Conservation (phyloP, 2,113 vertebrate genomes). For the Corythoichthys haematopterus region DNA sequence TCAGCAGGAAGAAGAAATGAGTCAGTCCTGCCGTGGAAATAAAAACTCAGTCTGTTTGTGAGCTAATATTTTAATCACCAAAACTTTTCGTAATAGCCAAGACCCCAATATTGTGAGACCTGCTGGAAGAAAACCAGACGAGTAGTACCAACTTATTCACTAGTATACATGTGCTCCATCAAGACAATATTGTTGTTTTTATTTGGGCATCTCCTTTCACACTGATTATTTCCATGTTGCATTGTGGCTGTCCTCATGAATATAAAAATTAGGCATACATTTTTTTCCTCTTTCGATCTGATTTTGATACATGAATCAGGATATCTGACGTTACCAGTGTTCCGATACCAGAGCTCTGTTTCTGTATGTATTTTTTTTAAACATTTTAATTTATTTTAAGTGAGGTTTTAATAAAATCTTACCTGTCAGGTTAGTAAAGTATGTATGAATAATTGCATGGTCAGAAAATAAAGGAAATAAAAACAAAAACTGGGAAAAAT, state of each 20-base stretch:
- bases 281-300: no score
- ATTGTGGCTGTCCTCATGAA: background rate
- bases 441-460: no score
- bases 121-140: background rate
- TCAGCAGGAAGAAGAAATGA: conserved; percentile 41
- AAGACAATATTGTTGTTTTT: background rate
- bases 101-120: background rate
- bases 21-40: conserved; percentile 32
- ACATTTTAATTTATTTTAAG: no score
- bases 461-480: no score
- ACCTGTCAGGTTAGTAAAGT: no score
- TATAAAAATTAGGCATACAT: background rate
- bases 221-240: background rate
- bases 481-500: no score
- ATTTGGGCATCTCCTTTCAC: background rate
- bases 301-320: no score
- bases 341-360: no score
- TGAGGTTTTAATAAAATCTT: no score
- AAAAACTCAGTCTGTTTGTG: conserved; percentile 13
- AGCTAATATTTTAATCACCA: background rate
- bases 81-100: background rate
- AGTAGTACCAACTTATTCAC: background rate
- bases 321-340: no score
- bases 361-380: no score
- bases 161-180: background rate